Base-by-base conservation (phyloP, 1,140 invertebrate species). In the Drosophila albomicans region DNA sequence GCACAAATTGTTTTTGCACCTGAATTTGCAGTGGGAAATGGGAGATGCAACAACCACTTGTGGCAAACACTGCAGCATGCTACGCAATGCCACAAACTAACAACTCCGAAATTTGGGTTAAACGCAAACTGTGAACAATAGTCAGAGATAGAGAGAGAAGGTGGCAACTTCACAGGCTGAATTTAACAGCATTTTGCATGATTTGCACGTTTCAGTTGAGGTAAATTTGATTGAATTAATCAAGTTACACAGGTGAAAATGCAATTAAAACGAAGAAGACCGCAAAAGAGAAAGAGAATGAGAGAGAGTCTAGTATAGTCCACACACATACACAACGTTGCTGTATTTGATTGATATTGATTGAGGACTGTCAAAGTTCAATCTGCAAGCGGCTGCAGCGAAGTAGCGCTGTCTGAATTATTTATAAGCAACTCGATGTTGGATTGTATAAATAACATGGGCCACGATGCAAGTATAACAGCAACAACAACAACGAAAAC, bases 381-480 rank as follows among this genome's bases (percentile, higher is more conserved):
- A 61, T 51, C 61, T 61, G 48, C 46, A 68, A n/a, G 32, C 8
- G 25, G 25, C 20, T 49, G 38, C 16, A 63, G 25, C 8, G 15
- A 57, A 45, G 54, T 78, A 49, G 54, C 79, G 82, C 65, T 62
- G 59, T 43, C 68, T 86, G 82, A 81, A 87, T 86, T 86, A 87
- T 86, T 86, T 86, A 86, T 86, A 87, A 86, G 82, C 71, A 62
- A 49, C 48, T 66, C 41, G 54, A 46, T 52, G 35, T 46, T 45
- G 25, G 64, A 28, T 64, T 72, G 48, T 78, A 85, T 69, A 85
- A 85, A 85, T 86, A 85, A 85, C 85, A 81, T 64, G 38, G 71
- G 69, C 70, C 74, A 68, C 78, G 52, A 56, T 67, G 74, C 81
- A 80, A 68, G 56, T 45, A 43, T 28, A 75, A 63, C 51, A 66